Base-by-base conservation (phyloP, 2,113 vertebrate genomes). In the Bubalus kerabau region DNA sequence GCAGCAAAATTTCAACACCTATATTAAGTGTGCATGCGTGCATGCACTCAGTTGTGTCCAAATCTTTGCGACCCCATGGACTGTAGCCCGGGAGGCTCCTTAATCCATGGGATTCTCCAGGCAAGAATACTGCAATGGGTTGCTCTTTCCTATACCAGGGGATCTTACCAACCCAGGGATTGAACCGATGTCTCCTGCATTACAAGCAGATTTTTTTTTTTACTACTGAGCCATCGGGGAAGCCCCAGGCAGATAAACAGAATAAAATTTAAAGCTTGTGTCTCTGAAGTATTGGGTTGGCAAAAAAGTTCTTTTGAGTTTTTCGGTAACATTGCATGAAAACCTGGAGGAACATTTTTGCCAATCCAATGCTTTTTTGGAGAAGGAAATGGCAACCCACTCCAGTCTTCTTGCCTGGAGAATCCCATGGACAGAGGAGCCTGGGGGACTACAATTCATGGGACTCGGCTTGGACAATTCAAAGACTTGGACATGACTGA, bases 401-500 rank as follows among this genome's bases (percentile, higher is more conserved):
- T 76, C 40, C 12, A 76, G 23, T 76, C 11, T 76, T 76, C 71
- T 43, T 26, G 23, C 71, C 71, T 76, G 71, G 40, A 43, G 40
- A 43, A 76, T 26, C 23, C 71, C 23, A 26, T 43, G 71, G 23
- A 43, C 40, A 43, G 23, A 76, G 23, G 23, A 76, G n/a, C n/a
- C 19, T 74, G 67, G 10, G 5, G n/a, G 19, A 13, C 67, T 74
- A 74, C 5, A 43, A 14, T 43, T 23, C 12, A 14, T 14, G 71
- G 23, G 23, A 48, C 48, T 48, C 11, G 11, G 11, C 48, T 48
- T 11, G 11, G 48, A 48, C 48, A 48, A 48, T 48, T 48, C 40
- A 26, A 14, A 76, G 71, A 76, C 36, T 76, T 6, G 0, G 71
- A 26, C 71, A 76, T 0, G 12, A 43, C 23, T 43, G 36, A 43